Evolutionary conservation across 2,113 vertebrate genomes (phyloP), one percentile per base, ranked within the genome.

Genomic region (Andinoacara biseriatus): DNA sequence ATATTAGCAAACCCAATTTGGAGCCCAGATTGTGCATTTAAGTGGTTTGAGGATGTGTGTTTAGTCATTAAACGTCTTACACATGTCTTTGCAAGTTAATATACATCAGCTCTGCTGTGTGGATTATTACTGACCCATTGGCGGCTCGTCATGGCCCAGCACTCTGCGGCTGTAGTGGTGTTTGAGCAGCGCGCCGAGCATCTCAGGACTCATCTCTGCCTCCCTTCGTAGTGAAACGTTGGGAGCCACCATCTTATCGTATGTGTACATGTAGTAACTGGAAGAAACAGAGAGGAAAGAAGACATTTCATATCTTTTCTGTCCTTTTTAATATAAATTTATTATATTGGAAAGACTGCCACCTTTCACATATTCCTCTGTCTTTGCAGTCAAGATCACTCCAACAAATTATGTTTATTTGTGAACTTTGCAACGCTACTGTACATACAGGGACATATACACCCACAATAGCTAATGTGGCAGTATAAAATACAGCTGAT

Each of bases 261-360:
- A 99, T 78, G 98, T 98, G 90, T 98, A 99, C 90, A 99, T 95
- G 95, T 97, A 99, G 95, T 97, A 99, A 92, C 98, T 99, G 60
- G 20, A 54, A 63, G 26, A 74, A 46, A 67, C 17, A 84, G 2
- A 74, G 11, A 62, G 17, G 18, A 62, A n/a, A 75, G 10, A 52
- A 31, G 35, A 22, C 60, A 63, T 80, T 89, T 56, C 72, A 43
- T 2, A 62, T 78, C 24, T 31, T 43, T 35, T 85, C 82, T 46
- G 15, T 40, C 15, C 57, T 31, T n/a, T 75, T 59, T 54, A 0
- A 43, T 62, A 63, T 79, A 59, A 24, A 59, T 24, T 29, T 33
- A 17, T 54, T 57, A 35, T 40, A 5, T 22, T 6, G 10, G 10
- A 6, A 61, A 59, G 62, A 59, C 59, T 7, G 18, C 49, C 61